A percentile compares a stretch with the other conserved stretches of the same genome.
Evolutionary conservation across 2,888 invertebrate species (phyloP).

Genomic region (Noctua pronuba): DNA sequence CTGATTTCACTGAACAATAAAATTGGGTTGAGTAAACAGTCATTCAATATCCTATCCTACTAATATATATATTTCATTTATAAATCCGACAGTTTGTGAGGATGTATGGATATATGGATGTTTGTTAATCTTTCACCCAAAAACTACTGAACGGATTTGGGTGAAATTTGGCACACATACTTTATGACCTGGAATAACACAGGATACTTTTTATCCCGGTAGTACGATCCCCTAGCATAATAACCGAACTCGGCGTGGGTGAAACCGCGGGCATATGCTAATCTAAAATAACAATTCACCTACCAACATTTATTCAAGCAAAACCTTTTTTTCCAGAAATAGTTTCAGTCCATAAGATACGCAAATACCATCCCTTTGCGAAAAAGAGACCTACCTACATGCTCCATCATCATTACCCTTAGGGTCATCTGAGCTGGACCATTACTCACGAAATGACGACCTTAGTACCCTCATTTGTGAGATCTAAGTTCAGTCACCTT

Average conservation of each 20-base stretch:
- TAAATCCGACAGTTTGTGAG: too few species aligned
- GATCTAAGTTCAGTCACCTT: constrained; percentile 48
- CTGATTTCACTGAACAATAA: not conserved
- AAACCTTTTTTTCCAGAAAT: not conserved
- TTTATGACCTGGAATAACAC: too few species aligned
- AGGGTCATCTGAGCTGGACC: constrained; percentile 47
- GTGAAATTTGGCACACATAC: too few species aligned
- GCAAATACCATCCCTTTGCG: constrained; percentile 45
- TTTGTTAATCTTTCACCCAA: too few species aligned
- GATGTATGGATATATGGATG: too few species aligned
- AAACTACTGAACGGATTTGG: too few species aligned
- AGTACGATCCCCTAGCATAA: too few species aligned
- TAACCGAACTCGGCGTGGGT: too few species aligned
- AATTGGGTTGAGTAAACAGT: not conserved
- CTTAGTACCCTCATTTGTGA: constrained; percentile 56
- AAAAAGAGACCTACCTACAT: constrained; percentile 29
- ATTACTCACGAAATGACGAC: constrained; percentile 56
- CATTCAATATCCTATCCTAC: too few species aligned
- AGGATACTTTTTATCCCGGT: too few species aligned
- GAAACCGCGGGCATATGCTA: too few species aligned
- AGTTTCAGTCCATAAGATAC: not conserved
- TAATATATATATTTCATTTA: too few species aligned
- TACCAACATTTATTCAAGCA: not conserved
- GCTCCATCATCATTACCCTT: constrained; percentile 55
- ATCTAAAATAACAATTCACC: not conserved